Percentiles rank a stretch among this genome's conserved stretches.
Conservation (phyloP, 2,797 vertebrate genomes). For the Acanthopagrus latus region DNA sequence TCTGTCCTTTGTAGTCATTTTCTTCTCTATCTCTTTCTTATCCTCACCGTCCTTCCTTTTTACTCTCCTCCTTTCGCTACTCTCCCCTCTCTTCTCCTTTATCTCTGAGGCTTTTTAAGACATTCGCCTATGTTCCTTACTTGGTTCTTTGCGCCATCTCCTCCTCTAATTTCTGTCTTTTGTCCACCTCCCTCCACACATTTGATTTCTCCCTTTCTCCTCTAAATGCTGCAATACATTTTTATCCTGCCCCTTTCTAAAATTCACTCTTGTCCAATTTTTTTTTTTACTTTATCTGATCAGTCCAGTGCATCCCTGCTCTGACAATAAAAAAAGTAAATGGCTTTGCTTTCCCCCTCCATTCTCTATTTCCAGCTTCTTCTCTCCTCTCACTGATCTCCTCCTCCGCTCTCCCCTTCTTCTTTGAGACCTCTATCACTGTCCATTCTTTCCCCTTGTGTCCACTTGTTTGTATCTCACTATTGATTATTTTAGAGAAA, state of each 20-base stretch:
- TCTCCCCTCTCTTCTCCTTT: neutral
- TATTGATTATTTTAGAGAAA: neutral
- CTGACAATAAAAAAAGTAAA: neutral
- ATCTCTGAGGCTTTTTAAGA: neutral
- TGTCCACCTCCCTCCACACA: neutral
- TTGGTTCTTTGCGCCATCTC: neutral
- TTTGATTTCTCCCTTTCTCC: neutral
- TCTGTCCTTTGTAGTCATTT: neutral
- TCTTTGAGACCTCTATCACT: neutral
- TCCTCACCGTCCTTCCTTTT: neutral
- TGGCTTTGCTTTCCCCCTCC: neutral
- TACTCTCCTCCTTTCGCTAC: neutral
- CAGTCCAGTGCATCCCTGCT: neutral
- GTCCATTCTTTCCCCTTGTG: neutral
- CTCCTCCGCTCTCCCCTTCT: neutral
- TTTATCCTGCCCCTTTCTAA: neutral
- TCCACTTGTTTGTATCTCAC: neutral
- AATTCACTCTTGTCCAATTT: neutral
- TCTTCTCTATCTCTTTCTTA: neutral
- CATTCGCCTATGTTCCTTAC: neutral
- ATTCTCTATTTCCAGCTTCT: neutral
- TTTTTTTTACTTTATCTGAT: neutral
- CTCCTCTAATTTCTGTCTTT: neutral
- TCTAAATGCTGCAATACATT: neutral
- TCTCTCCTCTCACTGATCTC: neutral